Evolutionary conservation across 2,797 vertebrate genomes (phyloP).

Genomic region (Protosalanx chinensis): DNA sequence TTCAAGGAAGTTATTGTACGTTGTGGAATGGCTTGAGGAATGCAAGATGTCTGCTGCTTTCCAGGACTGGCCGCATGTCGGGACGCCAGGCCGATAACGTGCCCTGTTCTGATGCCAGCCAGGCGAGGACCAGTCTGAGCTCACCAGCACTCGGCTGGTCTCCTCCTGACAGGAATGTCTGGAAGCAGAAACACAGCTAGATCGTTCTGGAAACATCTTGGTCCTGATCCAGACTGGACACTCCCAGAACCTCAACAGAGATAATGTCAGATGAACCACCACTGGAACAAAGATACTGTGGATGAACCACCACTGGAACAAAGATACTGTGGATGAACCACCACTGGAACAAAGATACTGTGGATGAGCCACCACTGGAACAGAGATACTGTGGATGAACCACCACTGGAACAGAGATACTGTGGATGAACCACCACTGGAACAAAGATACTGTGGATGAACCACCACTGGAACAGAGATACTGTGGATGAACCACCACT

Average conservation of each 20-base stretch:
- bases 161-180: constrained; percentile 15
- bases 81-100: constrained; percentile 74
- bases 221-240: constrained; percentile 4
- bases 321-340: too few relatives aligned
- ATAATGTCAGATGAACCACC: neutral
- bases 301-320: too few relatives aligned
- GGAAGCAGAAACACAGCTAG: constrained; percentile 6
- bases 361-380: too few relatives aligned
- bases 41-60: constrained; percentile 81
- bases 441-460: too few relatives aligned
- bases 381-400: too few relatives aligned
- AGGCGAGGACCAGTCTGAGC: constrained; percentile 44
- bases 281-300: too few relatives aligned
- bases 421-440: too few relatives aligned
- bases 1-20: constrained; percentile 99
- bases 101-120: constrained; percentile 67
- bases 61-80: constrained; percentile 70
- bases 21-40: constrained; percentile 92
- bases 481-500: too few relatives aligned
- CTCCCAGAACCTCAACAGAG: constrained; percentile 10
- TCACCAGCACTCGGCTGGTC: constrained; percentile 42
- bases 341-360: too few relatives aligned
- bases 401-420: too few relatives aligned
- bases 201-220: neutral
- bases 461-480: too few relatives aligned